Percentiles rank a stretch among this genome's conserved stretches.
Conservation (phyloP, 2,888 invertebrate species). For the Drosophila limbata region DNA sequence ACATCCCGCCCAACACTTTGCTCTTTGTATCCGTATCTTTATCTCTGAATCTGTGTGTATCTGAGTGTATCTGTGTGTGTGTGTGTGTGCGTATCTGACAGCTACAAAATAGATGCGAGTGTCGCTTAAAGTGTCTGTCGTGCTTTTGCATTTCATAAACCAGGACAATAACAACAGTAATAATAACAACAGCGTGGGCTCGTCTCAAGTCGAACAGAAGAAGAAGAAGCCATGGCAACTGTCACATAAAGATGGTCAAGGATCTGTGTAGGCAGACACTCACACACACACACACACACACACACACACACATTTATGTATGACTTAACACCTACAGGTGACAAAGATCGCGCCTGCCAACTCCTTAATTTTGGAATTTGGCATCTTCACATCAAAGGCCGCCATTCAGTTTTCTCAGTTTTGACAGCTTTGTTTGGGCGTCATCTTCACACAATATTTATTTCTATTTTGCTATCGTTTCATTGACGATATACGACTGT, state of each 20-base stretch:
- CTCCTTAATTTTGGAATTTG: not conserved
- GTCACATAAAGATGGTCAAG: not conserved
- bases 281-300: not conserved
- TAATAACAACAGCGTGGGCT: slow-evolving; percentile 54
- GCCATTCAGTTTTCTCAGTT: slow-evolving; percentile 26
- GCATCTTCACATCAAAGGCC: slow-evolving; percentile 40
- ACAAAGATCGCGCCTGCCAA: slow-evolving; percentile 52
- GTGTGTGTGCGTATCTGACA: slow-evolving; percentile 25
- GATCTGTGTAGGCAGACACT: not conserved
- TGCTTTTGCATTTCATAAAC: slow-evolving; percentile 26
- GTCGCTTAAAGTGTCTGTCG: slow-evolving; percentile 65
- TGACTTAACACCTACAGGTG: slow-evolving; percentile 64
- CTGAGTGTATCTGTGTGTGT: not conserved
- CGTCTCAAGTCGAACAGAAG: slow-evolving; percentile 21
- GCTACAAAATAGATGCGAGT: slow-evolving; percentile 47
- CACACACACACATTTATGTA: not conserved
- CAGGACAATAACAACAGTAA: slow-evolving; percentile 32
- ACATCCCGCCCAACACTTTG: slow-evolving; percentile 2
- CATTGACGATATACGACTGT: slow-evolving; percentile 55
- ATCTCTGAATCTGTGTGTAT: slow-evolving; percentile 2
- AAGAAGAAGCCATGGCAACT: not conserved
- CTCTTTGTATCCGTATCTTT: not conserved
- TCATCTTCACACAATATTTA: slow-evolving; percentile 34
- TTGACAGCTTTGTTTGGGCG: slow-evolving; percentile 48
- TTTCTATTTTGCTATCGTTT: slow-evolving; percentile 46